Evolutionary conservation across 1,140 invertebrate genomes (phyloP).

Genomic region (Palaemon carinicauda): DNA sequence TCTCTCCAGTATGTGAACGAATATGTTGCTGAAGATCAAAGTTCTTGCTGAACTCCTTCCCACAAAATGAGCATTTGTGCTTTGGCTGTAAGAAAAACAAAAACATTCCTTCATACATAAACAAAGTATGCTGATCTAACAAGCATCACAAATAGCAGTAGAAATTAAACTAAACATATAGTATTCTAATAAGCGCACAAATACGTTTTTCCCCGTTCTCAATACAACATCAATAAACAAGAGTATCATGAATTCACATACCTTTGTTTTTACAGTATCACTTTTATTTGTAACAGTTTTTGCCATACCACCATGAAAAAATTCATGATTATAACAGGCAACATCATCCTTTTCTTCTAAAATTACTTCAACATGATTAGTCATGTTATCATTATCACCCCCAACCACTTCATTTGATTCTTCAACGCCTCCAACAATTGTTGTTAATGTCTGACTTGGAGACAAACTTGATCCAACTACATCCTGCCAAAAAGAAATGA

Average conservation of each 20-base stretch:
- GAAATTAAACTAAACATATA: neutral
- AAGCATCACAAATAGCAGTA: neutral
- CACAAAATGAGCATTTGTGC: constrained; percentile 60
- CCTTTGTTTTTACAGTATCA: constrained; percentile 36
- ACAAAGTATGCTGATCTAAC: neutral
- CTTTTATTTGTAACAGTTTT: constrained; percentile 34
- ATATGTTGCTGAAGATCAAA: constrained; percentile 77
- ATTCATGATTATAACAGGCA: constrained; percentile 19
- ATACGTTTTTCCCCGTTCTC: neutral
- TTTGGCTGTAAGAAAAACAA: constrained; percentile 16
- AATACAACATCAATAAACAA: too few relatives aligned
- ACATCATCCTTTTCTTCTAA: neutral
- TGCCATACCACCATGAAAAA: constrained; percentile 44
- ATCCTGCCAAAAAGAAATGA: neutral
- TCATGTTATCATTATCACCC: neutral
- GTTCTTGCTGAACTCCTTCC: constrained; percentile 68
- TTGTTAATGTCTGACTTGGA: neutral
- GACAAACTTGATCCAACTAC: constrained; percentile 16
- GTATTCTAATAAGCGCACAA: neutral
- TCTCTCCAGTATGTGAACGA: constrained; percentile 74
- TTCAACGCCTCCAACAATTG: constrained; percentile 2
- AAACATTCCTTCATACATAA: too few relatives aligned
- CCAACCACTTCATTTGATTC: neutral
- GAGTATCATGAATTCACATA: neutral
- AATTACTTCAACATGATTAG: neutral